Percentiles rank a stretch among this genome's conserved stretches.
Evolutionary conservation across 1,140 invertebrate genomes (phyloP).

Genomic region (Cotesia typhae): DNA sequence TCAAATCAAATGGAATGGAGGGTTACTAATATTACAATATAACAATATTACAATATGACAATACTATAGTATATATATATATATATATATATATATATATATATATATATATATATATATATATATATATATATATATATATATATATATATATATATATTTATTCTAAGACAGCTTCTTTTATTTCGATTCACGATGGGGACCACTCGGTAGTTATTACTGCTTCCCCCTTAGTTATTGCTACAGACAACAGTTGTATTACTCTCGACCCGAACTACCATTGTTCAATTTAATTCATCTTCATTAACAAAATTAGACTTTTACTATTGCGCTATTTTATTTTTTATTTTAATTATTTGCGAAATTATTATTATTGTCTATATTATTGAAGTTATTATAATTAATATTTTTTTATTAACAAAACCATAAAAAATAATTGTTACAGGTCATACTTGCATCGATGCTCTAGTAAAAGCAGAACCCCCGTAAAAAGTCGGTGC

Average conservation of each 20-base stretch:
- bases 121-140: background rate
- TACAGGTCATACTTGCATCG: conserved; percentile 36
- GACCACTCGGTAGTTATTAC: no score
- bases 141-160: conserved; percentile 21
- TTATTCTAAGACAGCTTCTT: conserved; percentile 30
- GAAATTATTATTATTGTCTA: no score
- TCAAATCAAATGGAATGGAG: conserved; percentile 52
- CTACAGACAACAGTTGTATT: background rate
- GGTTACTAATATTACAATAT: conserved; percentile 57
- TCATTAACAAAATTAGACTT: no score
- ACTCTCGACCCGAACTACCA: no score
- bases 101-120: conserved; percentile 7
- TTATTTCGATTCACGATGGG: conserved; percentile 49
- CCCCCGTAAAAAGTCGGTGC: conserved; percentile 12
- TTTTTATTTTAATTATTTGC: background rate
- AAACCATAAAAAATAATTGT: conserved; percentile 20
- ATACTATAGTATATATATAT: conserved; percentile 23
- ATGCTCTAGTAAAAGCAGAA: conserved; percentile 50
- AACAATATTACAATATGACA: no score
- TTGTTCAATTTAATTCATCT: background rate
- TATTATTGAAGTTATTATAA: no score
- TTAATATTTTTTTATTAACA: background rate
- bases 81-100: conserved; percentile 21
- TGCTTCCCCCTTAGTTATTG: background rate
- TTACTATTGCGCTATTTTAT: no score